Conservation (phyloP, 1,140 invertebrate species). For the Magallana gigas region DNA sequence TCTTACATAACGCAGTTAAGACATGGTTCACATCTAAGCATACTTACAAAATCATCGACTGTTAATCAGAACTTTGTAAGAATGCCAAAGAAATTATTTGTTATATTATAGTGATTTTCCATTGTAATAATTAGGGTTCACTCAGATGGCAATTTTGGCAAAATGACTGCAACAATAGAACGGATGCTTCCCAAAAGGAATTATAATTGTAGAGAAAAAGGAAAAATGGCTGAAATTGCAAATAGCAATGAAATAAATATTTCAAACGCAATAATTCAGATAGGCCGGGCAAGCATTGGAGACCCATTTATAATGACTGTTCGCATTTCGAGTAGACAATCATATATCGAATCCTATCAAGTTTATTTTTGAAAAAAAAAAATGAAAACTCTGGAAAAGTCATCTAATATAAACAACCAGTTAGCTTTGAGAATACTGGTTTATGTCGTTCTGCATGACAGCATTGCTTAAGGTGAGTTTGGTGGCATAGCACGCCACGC, state of each 20-base stretch:
- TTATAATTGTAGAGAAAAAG: neutral
- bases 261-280: neutral
- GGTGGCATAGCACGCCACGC: neutral
- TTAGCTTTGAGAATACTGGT: neutral
- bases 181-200: neutral
- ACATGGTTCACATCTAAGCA: neutral
- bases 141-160: neutral
- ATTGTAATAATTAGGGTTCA: neutral
- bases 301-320: neutral
- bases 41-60: neutral
- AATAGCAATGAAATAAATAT: neutral
- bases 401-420: neutral
- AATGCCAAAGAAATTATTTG: neutral
- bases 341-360: neutral
- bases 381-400: neutral
- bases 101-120: neutral
- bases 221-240: neutral
- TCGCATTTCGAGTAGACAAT: neutral
- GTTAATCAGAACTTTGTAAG: neutral
- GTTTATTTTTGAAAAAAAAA: neutral
- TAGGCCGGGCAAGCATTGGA: neutral
- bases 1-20: neutral
- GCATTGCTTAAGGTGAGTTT: neutral
- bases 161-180: neutral
- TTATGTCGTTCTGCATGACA: neutral